A percentile compares a stretch with the other conserved stretches of the same genome.
Conservation (phyloP, 2,888 invertebrate genomes). For the Loripinus fragilis region DNA sequence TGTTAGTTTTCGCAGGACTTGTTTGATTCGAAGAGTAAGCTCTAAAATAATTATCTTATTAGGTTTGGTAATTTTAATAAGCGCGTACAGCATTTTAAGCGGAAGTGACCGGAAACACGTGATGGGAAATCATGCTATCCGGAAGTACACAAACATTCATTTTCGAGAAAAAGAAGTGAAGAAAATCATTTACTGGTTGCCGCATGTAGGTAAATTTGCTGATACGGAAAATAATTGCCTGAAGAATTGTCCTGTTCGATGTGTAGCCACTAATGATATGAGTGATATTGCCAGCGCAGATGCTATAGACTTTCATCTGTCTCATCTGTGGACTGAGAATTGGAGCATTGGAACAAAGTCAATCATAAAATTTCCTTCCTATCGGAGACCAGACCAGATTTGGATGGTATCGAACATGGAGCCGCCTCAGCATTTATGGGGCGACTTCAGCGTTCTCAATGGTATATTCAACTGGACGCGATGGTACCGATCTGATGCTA, state of each 20-base stretch:
- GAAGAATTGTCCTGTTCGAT: constrained; percentile 29
- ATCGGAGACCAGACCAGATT: constrained; percentile 63
- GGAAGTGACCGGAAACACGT: too few species aligned
- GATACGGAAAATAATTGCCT: constrained; percentile 26
- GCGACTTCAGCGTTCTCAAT: constrained; percentile 55
- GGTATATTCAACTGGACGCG: constrained; percentile 75
- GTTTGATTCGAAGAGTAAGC: too few species aligned
- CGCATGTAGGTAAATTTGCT: constrained; percentile 22
- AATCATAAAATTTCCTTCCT: constrained; percentile 51
- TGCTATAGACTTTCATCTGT: constrained; percentile 69
- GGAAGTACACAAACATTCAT: constrained; percentile 15
- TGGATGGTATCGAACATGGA: constrained; percentile 72
- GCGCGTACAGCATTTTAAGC: too few species aligned
- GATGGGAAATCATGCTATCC: not conserved
- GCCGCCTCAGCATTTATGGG: constrained; percentile 66
- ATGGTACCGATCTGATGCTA: too few species aligned
- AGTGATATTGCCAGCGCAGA: constrained; percentile 59
- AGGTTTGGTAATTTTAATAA: too few species aligned
- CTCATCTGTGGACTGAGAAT: constrained; percentile 58
- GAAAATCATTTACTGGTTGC: constrained; percentile 47
- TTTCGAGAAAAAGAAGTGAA: constrained; percentile 37
- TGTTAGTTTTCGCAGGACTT: too few species aligned
- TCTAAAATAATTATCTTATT: too few species aligned
- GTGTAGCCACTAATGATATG: constrained; percentile 61
- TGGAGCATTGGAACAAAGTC: constrained; percentile 51